These are phyloP conservation scores for Aegithalos caudatus DNA, from an alignment of 2,113 vertebrate species.

Conservation along the genomic window DNA sequence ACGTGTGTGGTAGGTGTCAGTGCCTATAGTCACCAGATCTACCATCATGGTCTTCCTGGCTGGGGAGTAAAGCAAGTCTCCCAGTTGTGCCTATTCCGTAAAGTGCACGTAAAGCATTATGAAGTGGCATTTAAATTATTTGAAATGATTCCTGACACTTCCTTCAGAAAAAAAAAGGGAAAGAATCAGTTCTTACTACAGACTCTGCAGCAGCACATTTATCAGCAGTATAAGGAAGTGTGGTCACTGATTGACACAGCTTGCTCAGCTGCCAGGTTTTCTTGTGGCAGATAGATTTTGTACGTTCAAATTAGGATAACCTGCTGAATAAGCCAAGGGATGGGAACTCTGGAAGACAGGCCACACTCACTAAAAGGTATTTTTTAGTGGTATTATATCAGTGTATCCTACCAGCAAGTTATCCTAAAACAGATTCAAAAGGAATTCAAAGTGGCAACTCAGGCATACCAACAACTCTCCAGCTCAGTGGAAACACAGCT, in stretches of 20 bases:
- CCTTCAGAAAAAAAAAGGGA: not conserved
- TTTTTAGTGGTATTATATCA: not conserved
- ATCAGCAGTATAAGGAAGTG: not conserved
- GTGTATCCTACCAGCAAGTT: not conserved
- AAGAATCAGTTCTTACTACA: not conserved
- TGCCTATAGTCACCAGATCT: not conserved
- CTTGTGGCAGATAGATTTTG: not conserved
- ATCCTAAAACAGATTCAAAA: not conserved
- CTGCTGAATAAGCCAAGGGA: not conserved
- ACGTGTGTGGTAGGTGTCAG: not conserved
- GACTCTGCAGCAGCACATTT: not conserved
- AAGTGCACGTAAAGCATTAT: not conserved
- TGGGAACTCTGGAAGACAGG: not conserved
- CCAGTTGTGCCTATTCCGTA: not conserved
- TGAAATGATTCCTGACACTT: not conserved
- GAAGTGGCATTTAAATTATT: not conserved
- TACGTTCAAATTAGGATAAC: not conserved
- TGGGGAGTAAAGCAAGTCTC: not conserved
- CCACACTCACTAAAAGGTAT: not conserved
- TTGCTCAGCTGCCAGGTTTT: not conserved
- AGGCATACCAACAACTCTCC: not conserved
- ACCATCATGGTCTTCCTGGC: not conserved
- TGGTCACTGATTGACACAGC: not conserved
- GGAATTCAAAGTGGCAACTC: not conserved
- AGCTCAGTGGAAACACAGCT: not conserved